Percentiles rank a stretch among this genome's conserved stretches.
Evolutionary conservation across 1,140 invertebrate genomes (phyloP).

Genomic region (Drosophila funebris): DNA sequence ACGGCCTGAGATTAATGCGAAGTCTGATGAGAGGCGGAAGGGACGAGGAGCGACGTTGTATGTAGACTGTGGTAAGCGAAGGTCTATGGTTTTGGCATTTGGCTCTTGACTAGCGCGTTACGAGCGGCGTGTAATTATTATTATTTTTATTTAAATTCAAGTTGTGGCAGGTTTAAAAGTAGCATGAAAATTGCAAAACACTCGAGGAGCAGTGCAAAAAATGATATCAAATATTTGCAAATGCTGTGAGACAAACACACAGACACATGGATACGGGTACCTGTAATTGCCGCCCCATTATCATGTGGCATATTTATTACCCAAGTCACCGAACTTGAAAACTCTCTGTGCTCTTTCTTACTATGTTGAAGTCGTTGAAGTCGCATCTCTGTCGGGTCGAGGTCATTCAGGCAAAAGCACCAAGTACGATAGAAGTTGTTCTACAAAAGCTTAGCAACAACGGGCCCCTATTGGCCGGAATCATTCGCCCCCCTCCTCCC

Average conservation of each 20-base stretch:
- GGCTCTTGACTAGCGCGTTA: conserved; percentile 29
- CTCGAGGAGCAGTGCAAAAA: background rate
- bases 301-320: conserved; percentile 35
- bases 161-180: conserved; percentile 23
- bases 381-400: conserved; percentile 18
- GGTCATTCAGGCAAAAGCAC: conserved; percentile 28
- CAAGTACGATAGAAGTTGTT: background rate
- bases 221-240: background rate
- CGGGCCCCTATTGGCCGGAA: background rate
- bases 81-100: conserved; percentile 45
- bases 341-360: background rate
- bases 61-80: conserved; percentile 2
- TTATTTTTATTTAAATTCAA: conserved; percentile 31
- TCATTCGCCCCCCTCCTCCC: too few species aligned
- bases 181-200: conserved; percentile 37
- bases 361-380: conserved; percentile 34
- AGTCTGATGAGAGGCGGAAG: background rate
- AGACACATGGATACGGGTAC: background rate
- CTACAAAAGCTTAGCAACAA: background rate
- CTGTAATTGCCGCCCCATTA: background rate
- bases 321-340: conserved; percentile 36
- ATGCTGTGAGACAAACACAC: background rate
- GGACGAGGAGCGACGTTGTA: too few species aligned
- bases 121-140: conserved; percentile 35
- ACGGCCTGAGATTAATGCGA: background rate